phyloP scores from a whole-genome alignment of 2,113 vertebrate genomes.

The Peromyscus leucopus region DNA sequence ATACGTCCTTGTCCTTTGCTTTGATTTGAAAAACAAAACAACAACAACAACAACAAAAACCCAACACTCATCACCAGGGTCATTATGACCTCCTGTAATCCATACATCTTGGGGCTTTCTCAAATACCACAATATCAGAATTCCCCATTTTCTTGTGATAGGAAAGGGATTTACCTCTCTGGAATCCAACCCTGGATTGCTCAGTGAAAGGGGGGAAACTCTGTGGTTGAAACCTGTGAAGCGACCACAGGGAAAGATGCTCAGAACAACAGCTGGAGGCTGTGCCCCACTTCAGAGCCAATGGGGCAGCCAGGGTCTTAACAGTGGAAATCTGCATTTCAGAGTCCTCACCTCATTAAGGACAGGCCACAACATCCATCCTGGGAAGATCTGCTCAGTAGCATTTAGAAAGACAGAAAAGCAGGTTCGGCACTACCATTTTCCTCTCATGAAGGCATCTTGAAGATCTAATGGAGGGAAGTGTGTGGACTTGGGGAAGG shows the following conservation, averaged over 20 bases:
- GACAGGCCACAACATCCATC: background rate
- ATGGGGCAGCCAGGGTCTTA: background rate
- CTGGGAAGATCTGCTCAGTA: constrained; percentile 62
- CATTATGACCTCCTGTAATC: background rate
- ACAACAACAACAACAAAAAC: background rate
- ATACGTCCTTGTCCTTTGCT: background rate
- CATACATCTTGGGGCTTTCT: background rate
- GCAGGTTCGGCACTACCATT: constrained; percentile 66
- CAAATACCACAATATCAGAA: fast-evolving
- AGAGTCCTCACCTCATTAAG: constrained; percentile 29
- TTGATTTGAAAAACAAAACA: background rate
- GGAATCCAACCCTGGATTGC: background rate
- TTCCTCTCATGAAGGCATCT: constrained; percentile 68
- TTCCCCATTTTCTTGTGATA: background rate
- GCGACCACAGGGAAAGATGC: background rate
- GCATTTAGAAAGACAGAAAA: background rate
- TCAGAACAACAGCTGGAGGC: background rate
- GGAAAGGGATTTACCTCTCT: background rate
- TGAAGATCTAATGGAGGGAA: background rate
- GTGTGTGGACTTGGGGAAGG: too few species aligned
- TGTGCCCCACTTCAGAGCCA: constrained; percentile 22
- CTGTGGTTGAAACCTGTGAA: background rate
- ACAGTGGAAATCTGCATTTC: background rate
- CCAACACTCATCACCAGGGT: background rate
- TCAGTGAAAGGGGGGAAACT: background rate